A percentile compares a stretch with the other conserved stretches of the same genome.
Conservation (phyloP, 2,797 vertebrate genomes). For the Ctenopoma kingsleyae region DNA sequence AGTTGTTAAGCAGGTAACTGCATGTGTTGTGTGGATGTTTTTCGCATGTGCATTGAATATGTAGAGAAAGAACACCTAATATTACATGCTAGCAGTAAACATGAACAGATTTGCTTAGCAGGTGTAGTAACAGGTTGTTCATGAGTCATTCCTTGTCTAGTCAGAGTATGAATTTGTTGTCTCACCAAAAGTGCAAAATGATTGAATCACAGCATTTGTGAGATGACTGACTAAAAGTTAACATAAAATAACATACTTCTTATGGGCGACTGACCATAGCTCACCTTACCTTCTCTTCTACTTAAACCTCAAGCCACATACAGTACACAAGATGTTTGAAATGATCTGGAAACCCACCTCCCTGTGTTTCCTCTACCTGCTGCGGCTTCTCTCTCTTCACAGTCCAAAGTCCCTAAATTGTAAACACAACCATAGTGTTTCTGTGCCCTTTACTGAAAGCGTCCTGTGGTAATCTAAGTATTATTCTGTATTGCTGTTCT, state of each 20-base stretch:
- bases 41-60: conserved; percentile 8
- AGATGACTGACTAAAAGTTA: conserved; percentile 30
- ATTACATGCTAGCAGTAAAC: conserved; percentile 44
- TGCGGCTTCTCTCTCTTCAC: neutral
- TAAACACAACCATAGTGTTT: neutral
- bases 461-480: neutral
- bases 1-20: neutral
- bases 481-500: neutral
- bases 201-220: conserved; percentile 49
- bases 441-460: neutral
- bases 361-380: neutral
- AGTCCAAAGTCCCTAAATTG: neutral
- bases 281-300: conserved; percentile 2
- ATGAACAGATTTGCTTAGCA: conserved; percentile 68
- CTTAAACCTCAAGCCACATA: neutral
- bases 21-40: neutral
- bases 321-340: neutral
- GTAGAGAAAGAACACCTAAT: conserved; percentile 16
- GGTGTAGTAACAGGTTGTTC: conserved; percentile 69
- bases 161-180: conserved; percentile 47
- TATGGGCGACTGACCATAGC: conserved; percentile 8
- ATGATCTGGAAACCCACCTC: neutral
- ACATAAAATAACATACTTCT: conserved; percentile 16
- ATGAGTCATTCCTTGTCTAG: conserved; percentile 62
- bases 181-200: conserved; percentile 48